phyloP scores from a whole-genome alignment of 2,888 invertebrate species.

The Lycophotia porphyrea region DNA sequence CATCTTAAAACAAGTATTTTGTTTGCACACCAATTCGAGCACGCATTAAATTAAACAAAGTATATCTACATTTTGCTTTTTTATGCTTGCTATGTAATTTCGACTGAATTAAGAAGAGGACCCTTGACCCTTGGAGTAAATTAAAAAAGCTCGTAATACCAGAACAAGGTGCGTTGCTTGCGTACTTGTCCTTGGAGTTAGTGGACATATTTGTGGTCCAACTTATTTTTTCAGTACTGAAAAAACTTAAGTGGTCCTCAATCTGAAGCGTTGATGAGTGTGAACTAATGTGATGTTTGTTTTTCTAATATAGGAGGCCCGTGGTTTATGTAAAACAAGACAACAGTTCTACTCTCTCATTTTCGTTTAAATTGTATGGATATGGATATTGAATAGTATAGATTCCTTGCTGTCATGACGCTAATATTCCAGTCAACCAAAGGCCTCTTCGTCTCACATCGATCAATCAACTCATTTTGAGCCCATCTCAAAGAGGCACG shows the following conservation, averaged over 20 bases:
- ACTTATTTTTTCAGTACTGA: neutral
- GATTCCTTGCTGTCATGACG: neutral
- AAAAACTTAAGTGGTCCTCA: neutral
- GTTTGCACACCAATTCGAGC: slow-evolving; percentile 7
- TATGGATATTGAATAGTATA: neutral
- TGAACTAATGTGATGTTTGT: neutral
- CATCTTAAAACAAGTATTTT: neutral
- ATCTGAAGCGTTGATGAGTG: too few relatives aligned
- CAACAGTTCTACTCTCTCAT: too few relatives aligned
- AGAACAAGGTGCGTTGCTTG: neutral
- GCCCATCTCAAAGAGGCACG: neutral
- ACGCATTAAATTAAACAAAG: neutral
- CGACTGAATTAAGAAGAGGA: neutral
- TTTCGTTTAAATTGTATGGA: neutral
- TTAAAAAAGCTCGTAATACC: neutral
- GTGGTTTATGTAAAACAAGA: neutral
- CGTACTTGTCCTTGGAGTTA: neutral
- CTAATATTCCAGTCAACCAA: neutral
- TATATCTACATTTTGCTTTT: slow-evolving; percentile 5
- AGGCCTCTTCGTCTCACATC: neutral
- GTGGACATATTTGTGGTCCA: neutral
- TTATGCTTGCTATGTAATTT: neutral
- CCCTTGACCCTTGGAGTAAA: slow-evolving; percentile 1
- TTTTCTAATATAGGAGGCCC: neutral
- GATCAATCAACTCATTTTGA: neutral